Evolutionary conservation across 2,797 vertebrate genomes (phyloP).

Genomic region (Malurus leucopterus): DNA sequence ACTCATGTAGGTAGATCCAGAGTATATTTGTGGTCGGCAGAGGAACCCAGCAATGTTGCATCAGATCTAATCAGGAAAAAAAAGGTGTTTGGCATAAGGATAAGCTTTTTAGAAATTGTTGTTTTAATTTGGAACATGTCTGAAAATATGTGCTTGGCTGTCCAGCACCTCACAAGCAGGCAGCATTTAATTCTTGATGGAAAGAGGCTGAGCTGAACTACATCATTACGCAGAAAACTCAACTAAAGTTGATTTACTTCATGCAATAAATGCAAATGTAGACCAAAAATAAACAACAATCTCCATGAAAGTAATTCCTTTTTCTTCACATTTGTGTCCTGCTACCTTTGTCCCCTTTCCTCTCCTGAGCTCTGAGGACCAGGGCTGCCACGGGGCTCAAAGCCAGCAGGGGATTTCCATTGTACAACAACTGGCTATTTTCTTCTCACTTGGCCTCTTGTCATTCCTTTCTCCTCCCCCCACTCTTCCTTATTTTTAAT

Average conservation of each 20-base stretch:
- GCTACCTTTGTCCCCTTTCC: background rate
- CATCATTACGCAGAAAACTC: background rate
- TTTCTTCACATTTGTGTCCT: background rate
- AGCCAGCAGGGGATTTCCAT: background rate
- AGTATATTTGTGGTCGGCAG: background rate
- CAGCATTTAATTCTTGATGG: background rate
- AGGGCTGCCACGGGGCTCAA: background rate
- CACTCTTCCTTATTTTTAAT: background rate
- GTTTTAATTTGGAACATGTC: background rate
- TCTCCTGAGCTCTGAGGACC: background rate
- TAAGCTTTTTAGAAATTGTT: background rate
- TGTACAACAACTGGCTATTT: background rate
- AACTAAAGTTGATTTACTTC: background rate
- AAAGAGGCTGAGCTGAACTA: background rate
- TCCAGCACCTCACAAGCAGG: background rate
- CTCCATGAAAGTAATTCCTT: background rate
- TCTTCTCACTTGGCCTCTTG: background rate
- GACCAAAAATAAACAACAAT: background rate
- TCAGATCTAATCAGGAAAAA: background rate
- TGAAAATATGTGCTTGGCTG: background rate
- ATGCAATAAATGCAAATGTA: background rate
- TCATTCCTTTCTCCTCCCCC: background rate
- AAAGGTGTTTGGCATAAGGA: background rate
- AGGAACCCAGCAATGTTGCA: background rate
- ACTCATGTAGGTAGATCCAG: background rate